phyloP scores from a whole-genome alignment of 2,113 vertebrate genomes.

The Serilophus lunatus region DNA sequence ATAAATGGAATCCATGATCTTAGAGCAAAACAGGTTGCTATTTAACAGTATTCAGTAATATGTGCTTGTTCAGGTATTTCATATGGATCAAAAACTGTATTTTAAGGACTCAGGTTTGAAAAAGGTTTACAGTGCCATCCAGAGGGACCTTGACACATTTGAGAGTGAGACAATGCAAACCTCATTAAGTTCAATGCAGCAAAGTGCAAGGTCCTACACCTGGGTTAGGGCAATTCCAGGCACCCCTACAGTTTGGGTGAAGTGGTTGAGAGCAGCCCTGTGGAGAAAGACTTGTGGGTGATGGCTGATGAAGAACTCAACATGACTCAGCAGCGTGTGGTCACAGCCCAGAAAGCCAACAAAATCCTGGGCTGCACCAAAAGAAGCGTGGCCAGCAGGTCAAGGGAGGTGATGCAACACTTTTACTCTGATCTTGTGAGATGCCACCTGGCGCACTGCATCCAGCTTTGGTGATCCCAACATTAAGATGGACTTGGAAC shows the following conservation, averaged over 20 bases:
- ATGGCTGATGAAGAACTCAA: not conserved
- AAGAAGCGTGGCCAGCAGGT: not conserved
- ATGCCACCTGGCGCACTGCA: not conserved
- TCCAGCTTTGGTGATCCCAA: not conserved
- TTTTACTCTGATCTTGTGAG: not conserved
- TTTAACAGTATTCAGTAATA: not conserved
- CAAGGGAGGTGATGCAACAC: fast-evolving
- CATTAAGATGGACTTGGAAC: not conserved
- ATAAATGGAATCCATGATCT: not conserved
- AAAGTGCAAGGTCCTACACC: not conserved
- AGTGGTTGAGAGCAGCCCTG: not conserved
- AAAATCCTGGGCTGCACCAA: not conserved
- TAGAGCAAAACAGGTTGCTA: not conserved
- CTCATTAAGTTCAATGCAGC: not conserved
- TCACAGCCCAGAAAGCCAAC: not conserved
- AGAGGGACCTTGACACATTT: not conserved
- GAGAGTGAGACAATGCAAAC: not conserved
- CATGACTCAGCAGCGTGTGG: fast-evolving
- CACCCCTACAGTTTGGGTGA: not conserved
- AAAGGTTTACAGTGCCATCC: not conserved
- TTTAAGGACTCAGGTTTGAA: not conserved
- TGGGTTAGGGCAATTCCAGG: not conserved
- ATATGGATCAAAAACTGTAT: not conserved
- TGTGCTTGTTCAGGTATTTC: not conserved
- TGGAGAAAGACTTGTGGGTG: not conserved